phyloP scores from a whole-genome alignment of 2,113 vertebrate genomes.

The Tenrec ecaudatus region DNA sequence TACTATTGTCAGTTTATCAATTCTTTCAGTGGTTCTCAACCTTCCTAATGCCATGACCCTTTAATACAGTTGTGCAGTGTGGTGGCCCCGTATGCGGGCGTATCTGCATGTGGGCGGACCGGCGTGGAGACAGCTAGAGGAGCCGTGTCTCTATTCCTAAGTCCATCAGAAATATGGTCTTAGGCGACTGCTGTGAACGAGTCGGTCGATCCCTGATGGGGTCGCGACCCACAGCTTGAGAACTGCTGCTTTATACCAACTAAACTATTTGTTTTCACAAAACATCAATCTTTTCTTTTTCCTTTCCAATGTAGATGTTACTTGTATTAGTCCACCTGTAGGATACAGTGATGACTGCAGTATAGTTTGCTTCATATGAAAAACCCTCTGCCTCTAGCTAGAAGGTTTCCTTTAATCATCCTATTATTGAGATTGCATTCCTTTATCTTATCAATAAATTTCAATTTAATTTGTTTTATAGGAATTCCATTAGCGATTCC shows the following conservation, averaged over 20 bases:
- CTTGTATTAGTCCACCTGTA: slow-evolving; percentile 42
- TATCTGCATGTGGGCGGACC: too few relatives aligned
- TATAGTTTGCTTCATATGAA: slow-evolving; percentile 52
- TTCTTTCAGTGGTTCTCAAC: neutral
- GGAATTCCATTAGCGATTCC: slow-evolving; percentile 40
- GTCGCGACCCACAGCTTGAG: too few relatives aligned
- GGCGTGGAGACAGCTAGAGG: too few relatives aligned
- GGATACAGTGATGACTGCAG: slow-evolving; percentile 53
- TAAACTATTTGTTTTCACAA: slow-evolving; percentile 1
- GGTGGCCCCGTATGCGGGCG: too few relatives aligned
- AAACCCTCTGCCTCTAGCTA: slow-evolving; percentile 33
- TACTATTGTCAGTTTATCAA: neutral
- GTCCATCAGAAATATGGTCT: too few relatives aligned
- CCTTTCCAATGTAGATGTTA: slow-evolving; percentile 47
- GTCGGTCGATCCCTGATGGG: too few relatives aligned
- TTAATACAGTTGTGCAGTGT: too few relatives aligned
- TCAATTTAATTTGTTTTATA: slow-evolving; percentile 62
- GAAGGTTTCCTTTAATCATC: slow-evolving; percentile 61
- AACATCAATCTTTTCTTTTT: slow-evolving; percentile 46
- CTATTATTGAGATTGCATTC: slow-evolving; percentile 65
- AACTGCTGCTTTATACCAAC: neutral
- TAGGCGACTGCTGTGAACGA: too few relatives aligned
- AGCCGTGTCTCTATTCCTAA: too few relatives aligned
- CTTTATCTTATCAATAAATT: slow-evolving; percentile 72
- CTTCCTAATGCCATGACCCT: too few relatives aligned